These are phyloP conservation scores for Koerneria pararmatus DNA, from an alignment of 2,888 invertebrate genomes.

Conservation along the genomic window DNA sequence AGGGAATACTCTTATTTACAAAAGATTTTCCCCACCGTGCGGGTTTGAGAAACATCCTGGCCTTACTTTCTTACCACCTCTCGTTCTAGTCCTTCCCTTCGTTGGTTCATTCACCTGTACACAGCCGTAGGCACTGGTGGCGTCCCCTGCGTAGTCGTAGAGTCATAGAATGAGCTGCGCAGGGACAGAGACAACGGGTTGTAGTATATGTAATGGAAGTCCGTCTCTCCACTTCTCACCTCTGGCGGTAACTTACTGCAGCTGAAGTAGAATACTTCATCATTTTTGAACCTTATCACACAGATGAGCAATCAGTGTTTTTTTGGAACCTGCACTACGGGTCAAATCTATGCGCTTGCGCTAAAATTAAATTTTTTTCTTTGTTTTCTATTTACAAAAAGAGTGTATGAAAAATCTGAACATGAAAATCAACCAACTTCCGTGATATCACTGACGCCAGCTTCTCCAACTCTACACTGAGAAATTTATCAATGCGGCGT, in stretches of 20 bases:
- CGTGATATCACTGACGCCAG: no score
- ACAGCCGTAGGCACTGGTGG: slow-evolving; percentile 29
- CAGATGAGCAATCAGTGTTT: no score
- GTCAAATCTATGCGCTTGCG: no score
- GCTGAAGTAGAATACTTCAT: no score
- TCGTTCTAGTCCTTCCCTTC: background rate
- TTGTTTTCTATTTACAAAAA: no score
- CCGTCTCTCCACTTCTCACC: slow-evolving; percentile 32
- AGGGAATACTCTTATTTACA: no score
- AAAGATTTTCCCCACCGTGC: background rate
- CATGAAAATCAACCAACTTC: no score
- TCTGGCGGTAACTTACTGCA: slow-evolving; percentile 28
- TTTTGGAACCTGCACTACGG: no score
- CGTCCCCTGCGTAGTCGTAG: slow-evolving; percentile 9
- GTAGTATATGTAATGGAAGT: slow-evolving; percentile 57
- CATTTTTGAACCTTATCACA: no score
- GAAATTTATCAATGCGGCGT: slow-evolving; percentile 41
- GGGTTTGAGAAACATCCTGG: no score
- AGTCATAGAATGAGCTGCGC: slow-evolving; percentile 39
- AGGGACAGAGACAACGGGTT: slow-evolving; percentile 52
- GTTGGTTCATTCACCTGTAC: slow-evolving; percentile 30
- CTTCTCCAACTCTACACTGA: slow-evolving; percentile 49
- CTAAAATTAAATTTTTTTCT: no score
- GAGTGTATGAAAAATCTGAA: no score
- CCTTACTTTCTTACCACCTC: background rate